Evolutionary conservation across 2,888 invertebrate species (phyloP).

Genomic region (Camptogramma bilineatum): DNA sequence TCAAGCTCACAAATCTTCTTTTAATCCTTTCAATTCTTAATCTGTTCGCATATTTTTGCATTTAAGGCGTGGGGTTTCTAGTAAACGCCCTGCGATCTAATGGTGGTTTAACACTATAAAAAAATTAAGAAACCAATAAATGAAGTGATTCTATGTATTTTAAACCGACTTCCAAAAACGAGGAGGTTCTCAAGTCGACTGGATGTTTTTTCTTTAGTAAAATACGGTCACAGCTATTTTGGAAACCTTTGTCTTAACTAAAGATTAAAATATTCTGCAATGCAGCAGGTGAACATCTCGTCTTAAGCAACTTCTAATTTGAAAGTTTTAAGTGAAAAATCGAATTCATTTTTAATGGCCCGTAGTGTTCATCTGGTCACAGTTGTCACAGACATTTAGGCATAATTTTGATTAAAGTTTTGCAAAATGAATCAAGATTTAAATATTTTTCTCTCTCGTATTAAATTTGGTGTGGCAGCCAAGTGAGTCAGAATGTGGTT

Average conservation of each 20-base stretch:
- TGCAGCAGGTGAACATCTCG: conserved; percentile 1
- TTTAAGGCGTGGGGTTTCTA: conserved; percentile 2
- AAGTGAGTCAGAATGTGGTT: too few species aligned
- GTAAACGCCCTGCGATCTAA: too few species aligned
- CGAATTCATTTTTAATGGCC: background rate
- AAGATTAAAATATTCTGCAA: background rate
- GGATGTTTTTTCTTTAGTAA: too few species aligned
- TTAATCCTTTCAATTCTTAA: conserved; percentile 56
- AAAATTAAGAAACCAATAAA: too few species aligned
- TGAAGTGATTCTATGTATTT: too few species aligned
- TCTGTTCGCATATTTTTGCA: conserved; percentile 43
- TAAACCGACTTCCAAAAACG: too few species aligned
- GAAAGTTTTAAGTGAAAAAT: conserved; percentile 18
- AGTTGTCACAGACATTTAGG: background rate
- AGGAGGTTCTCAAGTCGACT: too few species aligned
- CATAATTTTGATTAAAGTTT: background rate
- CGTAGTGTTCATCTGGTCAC: background rate
- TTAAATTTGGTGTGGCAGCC: too few species aligned
- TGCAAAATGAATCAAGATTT: background rate
- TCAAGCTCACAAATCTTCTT: conserved; percentile 51
- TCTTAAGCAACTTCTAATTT: conserved; percentile 29
- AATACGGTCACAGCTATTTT: background rate
- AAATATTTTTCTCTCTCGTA: too few species aligned
- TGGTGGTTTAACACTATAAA: too few species aligned
- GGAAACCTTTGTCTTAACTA: background rate